Base-by-base conservation (phyloP, 2,797 vertebrate species). In the Enteromius argenteus region DNA sequence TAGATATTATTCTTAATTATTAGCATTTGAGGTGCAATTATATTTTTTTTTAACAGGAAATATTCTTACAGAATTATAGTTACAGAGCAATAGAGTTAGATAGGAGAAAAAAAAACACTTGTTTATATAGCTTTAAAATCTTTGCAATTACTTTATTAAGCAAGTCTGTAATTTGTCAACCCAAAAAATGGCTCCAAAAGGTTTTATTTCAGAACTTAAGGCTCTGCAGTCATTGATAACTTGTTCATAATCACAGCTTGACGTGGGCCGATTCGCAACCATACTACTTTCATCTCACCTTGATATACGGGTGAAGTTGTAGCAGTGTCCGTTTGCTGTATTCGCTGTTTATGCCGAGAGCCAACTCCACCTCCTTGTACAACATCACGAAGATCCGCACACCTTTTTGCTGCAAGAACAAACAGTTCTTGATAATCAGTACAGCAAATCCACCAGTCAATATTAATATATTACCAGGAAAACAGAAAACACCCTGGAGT, bases 331-430 rank as follows among this genome's bases (percentile, higher is more conserved):
- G 90, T 93, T 99, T 99, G 94, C 96, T 99, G 87, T 99, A 99
- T 51, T 95, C 97, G 0, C 98, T 99, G 91, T 99, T 99, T 92
- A 99, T 99, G 6, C 98, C 98, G 4, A 99, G 94, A 17, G 98
- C 97, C 2, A 99, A 91, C 90, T 99, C 98, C 87, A 99, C 97
- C 88, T 99, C 98, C 88, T 99, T 99, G 91, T 99, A 99, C 32
- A 99, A 94, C 96, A 99, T 97, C 71, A 99, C 93, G 80, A 97
- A 99, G 86, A 99, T 93, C 42, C 92, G 95, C 86, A 99, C 97
- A 0, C 98, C 98, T 92, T 98, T 96, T 97, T 97, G 96, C 98
- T 99, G 86, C n/a, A 84, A 76, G 67, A 46, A 67, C 67, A 79
- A 49, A 23, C 15, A 71, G 74, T 46, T 15, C 44, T 23, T 71